Conservation (phyloP, 2,797 vertebrate species). For the Etheostoma nigrum region DNA sequence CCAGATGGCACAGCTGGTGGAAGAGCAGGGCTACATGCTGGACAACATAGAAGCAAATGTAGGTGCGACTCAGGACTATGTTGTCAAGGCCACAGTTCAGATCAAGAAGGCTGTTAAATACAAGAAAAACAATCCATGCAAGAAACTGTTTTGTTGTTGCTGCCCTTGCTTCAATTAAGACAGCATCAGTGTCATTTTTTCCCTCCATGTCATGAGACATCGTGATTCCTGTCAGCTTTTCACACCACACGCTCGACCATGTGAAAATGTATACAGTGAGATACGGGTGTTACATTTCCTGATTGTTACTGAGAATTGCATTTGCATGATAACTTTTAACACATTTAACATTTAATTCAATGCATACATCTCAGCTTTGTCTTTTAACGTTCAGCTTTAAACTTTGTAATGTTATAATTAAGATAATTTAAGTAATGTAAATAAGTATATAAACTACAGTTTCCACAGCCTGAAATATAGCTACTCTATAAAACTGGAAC, state of each 20-base stretch:
- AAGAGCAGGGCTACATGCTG: slow-evolving; percentile 92
- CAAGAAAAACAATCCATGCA: slow-evolving; percentile 91
- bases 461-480: not conserved
- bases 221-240: slow-evolving; percentile 4
- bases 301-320: slow-evolving; percentile 19
- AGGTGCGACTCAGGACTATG: slow-evolving; percentile 88
- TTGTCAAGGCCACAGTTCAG: slow-evolving; percentile 84
- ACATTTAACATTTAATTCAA: not conserved
- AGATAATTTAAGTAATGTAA: slow-evolving; percentile 42
- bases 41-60: slow-evolving; percentile 93
- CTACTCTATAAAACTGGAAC: slow-evolving; percentile 17
- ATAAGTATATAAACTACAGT: not conserved
- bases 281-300: slow-evolving; percentile 52
- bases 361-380: not conserved
- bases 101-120: slow-evolving; percentile 90
- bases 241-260: slow-evolving; percentile 49
- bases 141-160: slow-evolving; percentile 92
- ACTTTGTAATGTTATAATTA: not conserved
- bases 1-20: slow-evolving; percentile 93
- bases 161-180: slow-evolving; percentile 87
- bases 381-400: slow-evolving; percentile 2
- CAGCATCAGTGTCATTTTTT: not conserved
- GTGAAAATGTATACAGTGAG: slow-evolving; percentile 53
- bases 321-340: slow-evolving; percentile 1
- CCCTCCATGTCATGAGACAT: not conserved